These are phyloP conservation scores for Enteromius viviparus DNA, from an alignment of 2,797 vertebrate genomes.

Conservation along the genomic window DNA sequence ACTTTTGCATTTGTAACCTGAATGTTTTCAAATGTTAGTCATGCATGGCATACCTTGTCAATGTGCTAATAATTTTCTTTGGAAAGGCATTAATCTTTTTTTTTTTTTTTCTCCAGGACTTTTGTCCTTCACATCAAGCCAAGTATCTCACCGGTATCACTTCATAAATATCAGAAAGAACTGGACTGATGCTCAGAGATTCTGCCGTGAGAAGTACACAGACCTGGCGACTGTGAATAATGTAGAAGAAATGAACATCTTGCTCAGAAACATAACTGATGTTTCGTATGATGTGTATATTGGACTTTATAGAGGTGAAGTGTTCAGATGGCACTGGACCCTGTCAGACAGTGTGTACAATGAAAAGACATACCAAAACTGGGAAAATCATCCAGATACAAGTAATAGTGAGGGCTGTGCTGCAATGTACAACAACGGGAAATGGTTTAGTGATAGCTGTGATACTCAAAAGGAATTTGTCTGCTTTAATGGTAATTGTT, in stretches of 20 bases:
- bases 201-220: constrained; percentile 64
- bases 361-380: constrained; percentile 64
- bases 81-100: not conserved
- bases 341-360: constrained; percentile 28
- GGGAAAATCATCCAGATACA: constrained; percentile 60
- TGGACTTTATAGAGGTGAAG: constrained; percentile 66
- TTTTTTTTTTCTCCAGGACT: constrained; percentile 62
- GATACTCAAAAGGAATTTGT: constrained; percentile 26
- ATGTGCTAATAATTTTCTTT: not conserved
- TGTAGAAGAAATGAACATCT: constrained; percentile 56
- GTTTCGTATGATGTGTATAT: constrained; percentile 63
- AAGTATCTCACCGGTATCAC: constrained; percentile 62
- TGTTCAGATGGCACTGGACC: constrained; percentile 69
- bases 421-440: constrained; percentile 62
- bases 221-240: constrained; percentile 71
- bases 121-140: constrained; percentile 47
- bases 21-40: not conserved
- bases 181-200: constrained; percentile 65
- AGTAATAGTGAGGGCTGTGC: constrained; percentile 56
- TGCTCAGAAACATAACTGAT: constrained; percentile 44
- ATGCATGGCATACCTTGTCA: not conserved
- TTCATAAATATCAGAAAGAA: constrained; percentile 48
- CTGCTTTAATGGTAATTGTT: constrained; percentile 47
- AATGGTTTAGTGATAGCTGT: constrained; percentile 69
- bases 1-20: not conserved